Conservation (phyloP, 2,113 vertebrate genomes). For the Catagonus wagneri region DNA sequence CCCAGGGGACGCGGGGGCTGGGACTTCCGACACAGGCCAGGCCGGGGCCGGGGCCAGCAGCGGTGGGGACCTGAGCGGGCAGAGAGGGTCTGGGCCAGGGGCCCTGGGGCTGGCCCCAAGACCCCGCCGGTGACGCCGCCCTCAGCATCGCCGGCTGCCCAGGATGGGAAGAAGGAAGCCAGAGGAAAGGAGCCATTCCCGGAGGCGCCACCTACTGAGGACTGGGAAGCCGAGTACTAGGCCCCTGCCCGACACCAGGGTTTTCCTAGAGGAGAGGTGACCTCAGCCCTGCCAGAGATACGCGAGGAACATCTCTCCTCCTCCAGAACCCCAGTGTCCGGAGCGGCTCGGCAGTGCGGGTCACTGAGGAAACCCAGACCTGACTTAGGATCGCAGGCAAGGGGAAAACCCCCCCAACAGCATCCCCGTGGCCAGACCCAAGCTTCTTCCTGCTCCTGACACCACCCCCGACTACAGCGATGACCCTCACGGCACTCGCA, state of each 20-base stretch:
- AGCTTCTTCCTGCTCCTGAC: rapidly evolving
- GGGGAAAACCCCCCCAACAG: neutral
- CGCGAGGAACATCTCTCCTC: neutral
- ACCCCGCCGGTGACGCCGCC: rapidly evolving
- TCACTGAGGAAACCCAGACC: neutral
- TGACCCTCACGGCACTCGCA: neutral
- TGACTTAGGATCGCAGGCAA: neutral
- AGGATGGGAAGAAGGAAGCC: neutral
- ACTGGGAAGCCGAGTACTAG: constrained; percentile 84
- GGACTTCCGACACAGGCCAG: constrained; percentile 20
- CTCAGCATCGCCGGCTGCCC: neutral
- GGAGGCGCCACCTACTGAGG: constrained; percentile 5
- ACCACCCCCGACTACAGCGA: too few relatives aligned
- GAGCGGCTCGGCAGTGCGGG: too few relatives aligned
- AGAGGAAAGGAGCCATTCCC: rapidly evolving
- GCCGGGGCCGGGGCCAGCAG: neutral
- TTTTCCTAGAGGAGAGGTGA: neutral
- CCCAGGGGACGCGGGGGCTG: neutral
- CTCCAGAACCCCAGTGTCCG: neutral
- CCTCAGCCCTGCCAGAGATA: neutral
- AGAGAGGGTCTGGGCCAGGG: neutral
- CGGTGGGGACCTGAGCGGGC: neutral
- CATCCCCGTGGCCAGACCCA: neutral
- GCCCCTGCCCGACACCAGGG: rapidly evolving
- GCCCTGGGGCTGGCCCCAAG: constrained; percentile 56